phyloP scores from a whole-genome alignment of 1,140 invertebrate genomes.

The Trigoniulus corallinus region DNA sequence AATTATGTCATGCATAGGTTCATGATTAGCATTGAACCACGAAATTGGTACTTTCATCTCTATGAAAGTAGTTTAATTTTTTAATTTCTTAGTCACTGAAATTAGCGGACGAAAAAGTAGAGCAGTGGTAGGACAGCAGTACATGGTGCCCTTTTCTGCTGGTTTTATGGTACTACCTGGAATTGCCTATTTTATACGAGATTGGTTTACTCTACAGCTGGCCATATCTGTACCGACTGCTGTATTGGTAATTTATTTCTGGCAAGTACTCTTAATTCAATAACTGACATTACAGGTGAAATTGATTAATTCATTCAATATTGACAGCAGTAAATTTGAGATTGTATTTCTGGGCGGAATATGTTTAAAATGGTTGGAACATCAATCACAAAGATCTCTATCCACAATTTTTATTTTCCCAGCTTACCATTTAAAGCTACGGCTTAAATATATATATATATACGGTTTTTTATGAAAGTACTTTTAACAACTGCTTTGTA shows the following conservation, averaged over 20 bases:
- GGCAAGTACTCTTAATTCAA: slow-evolving; percentile 13
- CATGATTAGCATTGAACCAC: no score
- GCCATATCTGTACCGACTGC: slow-evolving; percentile 16
- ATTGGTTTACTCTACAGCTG: slow-evolving; percentile 28
- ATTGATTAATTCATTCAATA: neutral
- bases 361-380: neutral
- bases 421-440: no score
- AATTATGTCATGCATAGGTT: no score
- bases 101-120: neutral
- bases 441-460: no score
- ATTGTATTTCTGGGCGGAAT: neutral
- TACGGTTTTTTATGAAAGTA: no score
- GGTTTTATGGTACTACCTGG: slow-evolving; percentile 18
- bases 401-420: neutral
- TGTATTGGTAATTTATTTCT: slow-evolving; percentile 15
- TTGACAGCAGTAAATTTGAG: neutral
- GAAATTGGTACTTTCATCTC: neutral
- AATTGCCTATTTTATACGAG: slow-evolving; percentile 23
- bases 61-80: no score
- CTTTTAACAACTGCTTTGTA: no score
- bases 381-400: neutral
- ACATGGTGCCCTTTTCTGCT: slow-evolving; percentile 4
- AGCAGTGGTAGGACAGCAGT: slow-evolving; percentile 1
- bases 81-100: neutral
- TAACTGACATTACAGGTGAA: neutral